phyloP scores from a whole-genome alignment of 1,140 invertebrate species.

The Pectinophora gossypiella region DNA sequence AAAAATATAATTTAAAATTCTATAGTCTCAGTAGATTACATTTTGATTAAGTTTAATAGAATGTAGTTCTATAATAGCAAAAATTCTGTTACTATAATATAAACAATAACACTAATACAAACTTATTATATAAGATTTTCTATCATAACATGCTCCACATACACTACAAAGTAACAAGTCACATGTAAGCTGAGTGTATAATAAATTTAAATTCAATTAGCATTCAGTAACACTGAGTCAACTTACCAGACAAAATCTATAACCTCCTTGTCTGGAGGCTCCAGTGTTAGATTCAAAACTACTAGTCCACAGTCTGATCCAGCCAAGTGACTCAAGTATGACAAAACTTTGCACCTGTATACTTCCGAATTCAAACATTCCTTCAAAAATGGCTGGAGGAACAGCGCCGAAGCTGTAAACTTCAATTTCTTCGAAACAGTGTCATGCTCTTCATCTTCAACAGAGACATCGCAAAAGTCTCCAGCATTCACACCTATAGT shows the following conservation, averaged over 20 bases:
- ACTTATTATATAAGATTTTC: too few relatives aligned
- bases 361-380: slow-evolving; percentile 47
- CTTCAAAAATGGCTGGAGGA: slow-evolving; percentile 53
- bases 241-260: slow-evolving; percentile 82
- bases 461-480: slow-evolving; percentile 20
- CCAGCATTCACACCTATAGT: slow-evolving; percentile 32
- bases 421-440: slow-evolving; percentile 29
- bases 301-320: slow-evolving; percentile 31
- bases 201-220: background rate
- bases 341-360: slow-evolving; percentile 48
- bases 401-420: slow-evolving; percentile 34
- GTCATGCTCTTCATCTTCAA: slow-evolving; percentile 12
- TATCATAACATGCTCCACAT: too few relatives aligned
- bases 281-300: slow-evolving; percentile 60
- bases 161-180: too few relatives aligned
- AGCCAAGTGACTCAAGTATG: slow-evolving; percentile 32
- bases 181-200: background rate
- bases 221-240: background rate
- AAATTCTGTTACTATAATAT: too few relatives aligned
- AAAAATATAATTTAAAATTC: too few relatives aligned
- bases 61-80: too few relatives aligned
- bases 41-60: too few relatives aligned
- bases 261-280: slow-evolving; percentile 76
- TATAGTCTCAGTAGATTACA: too few relatives aligned
- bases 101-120: too few relatives aligned